Evolutionary conservation across 2,888 invertebrate species (phyloP), one percentile per base, ranked within the genome.

Genomic region (Bibio marci): DNA sequence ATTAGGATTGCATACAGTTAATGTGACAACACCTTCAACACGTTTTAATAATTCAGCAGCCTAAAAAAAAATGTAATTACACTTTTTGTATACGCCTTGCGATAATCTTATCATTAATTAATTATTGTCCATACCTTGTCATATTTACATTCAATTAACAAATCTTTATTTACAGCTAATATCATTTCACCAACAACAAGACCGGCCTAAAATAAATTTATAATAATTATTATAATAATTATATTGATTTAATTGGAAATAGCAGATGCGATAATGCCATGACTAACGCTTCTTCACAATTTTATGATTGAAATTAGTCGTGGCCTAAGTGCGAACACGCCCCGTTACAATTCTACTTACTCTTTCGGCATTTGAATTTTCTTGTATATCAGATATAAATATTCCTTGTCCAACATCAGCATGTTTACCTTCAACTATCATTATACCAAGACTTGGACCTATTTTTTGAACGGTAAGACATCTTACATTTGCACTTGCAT

Each of bases 121-220:
- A n/a, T n/a, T n/a, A n/a, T n/a, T n/a, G n/a, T n/a, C n/a, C n/a
- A n/a, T 64, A 87, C 88, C 55, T 80, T 76, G 53, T 90, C 88
- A 52, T 90, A 90, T 55, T 77, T 86, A 46, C 81, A 78, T 46
- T 85, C 86, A 13, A 87, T 67, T 38, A 90, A 65, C 17, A 90
- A 82, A 54, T 95, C 91, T 52, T 86, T 82, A 63, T 98, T 98
- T 36, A 97, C 90, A 32, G 90, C 83, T 44, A 98, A 67, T 47
- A 98, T 81, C 82, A 97, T 88, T 63, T 98, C 97, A 45, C 97
- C 97, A 41, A 95, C 92, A 66, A 85, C 81, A 35, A 98, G 70
- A 39, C 95, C 91, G 50, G 86, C 88, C 82, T 87, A 67, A 3
- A 67, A 67, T 46, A 49, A 45, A 30, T 36, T 47, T 47, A 48